Conservation (phyloP, 2,888 invertebrate species). For the Troides oblongomaculatus region DNA sequence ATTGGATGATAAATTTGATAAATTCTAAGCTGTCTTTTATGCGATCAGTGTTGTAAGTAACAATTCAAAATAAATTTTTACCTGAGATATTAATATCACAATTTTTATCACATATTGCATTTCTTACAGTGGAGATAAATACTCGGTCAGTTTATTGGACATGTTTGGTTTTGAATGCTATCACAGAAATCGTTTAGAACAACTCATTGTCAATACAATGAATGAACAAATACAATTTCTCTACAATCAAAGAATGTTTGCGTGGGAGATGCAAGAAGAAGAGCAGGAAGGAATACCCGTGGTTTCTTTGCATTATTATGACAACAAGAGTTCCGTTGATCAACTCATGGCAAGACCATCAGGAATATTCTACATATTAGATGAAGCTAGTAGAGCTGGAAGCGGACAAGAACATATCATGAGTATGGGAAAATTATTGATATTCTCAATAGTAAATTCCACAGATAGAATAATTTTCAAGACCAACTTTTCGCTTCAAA, state of each 20-base stretch:
- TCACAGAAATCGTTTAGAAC: slow-evolving; percentile 90
- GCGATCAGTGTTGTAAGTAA: slow-evolving; percentile 91
- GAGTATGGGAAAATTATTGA: slow-evolving; percentile 71
- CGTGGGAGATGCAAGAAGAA: slow-evolving; percentile 92
- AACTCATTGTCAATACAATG: slow-evolving; percentile 91
- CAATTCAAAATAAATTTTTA: background rate
- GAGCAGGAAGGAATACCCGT: slow-evolving; percentile 89
- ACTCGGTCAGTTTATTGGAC: slow-evolving; percentile 90
- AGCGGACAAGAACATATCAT: slow-evolving; percentile 86
- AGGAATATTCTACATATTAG: slow-evolving; percentile 91
- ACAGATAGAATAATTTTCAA: background rate
- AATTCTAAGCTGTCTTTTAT: slow-evolving; percentile 91
- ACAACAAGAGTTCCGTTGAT: slow-evolving; percentile 93
- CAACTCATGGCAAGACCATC: slow-evolving; percentile 91
- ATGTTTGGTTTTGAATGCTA: slow-evolving; percentile 97
- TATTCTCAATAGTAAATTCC: background rate
- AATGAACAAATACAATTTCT: slow-evolving; percentile 97
- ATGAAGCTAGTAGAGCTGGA: slow-evolving; percentile 90
- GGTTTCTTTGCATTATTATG: slow-evolving; percentile 88
- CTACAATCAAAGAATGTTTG: slow-evolving; percentile 94
- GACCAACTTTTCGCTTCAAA: background rate
- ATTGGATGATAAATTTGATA: slow-evolving; percentile 92
- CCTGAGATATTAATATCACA: background rate
- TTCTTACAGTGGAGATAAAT: slow-evolving; percentile 90
- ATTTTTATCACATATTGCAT: slow-evolving; percentile 8